Base-by-base conservation (phyloP, 2,113 vertebrate species). In the Diphyllodes magnificus region DNA sequence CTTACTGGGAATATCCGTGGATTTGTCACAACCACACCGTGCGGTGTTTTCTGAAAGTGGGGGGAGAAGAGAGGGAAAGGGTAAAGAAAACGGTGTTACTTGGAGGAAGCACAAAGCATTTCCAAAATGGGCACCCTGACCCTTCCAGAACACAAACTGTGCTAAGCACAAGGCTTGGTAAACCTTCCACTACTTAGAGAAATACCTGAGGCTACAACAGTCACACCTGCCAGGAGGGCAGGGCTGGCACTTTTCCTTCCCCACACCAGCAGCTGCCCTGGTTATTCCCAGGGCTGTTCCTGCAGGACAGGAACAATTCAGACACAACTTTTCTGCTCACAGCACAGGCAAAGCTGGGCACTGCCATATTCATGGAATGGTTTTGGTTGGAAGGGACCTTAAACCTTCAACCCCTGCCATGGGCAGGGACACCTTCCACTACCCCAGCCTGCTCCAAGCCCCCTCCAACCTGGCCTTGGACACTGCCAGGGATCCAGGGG, bases 1-100 rank as follows among this genome's bases (percentile, higher is more conserved):
- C 95, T 97, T 90, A 97, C 96, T 14, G 96, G 96, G 82, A 90
- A 95, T 47, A 97, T 81, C 35, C 54, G 49, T 21, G 95, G 92
- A 5, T 94, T 94, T 5, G 94, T 15, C 5, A 2, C 0, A 15
- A 90, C 4, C 2, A 44, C 1, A 8, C 86, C 82, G 0, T 81
- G 72, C 0, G 96, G 96, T 0, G 0, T 4, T 70, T 93, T 96
- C 96, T 97, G 88, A 6, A 79, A 64, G 40, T 1, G 1, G 9
- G 3, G 9, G 13, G 9, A 45, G 25, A 68, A 47, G 11, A 79
- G 23, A 56, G n/a, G 20, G 49, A 19, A 11, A 31, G n/a, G 39
- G 23, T 5, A 30, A 54, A 56, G 25, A 23, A 44, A 91, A 69
- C 11, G 72, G 7, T 0, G 1, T 92, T 50, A 92, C 15, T 5